Conservation (phyloP, 2,888 invertebrate genomes). For the Sympetrum striolatum region DNA sequence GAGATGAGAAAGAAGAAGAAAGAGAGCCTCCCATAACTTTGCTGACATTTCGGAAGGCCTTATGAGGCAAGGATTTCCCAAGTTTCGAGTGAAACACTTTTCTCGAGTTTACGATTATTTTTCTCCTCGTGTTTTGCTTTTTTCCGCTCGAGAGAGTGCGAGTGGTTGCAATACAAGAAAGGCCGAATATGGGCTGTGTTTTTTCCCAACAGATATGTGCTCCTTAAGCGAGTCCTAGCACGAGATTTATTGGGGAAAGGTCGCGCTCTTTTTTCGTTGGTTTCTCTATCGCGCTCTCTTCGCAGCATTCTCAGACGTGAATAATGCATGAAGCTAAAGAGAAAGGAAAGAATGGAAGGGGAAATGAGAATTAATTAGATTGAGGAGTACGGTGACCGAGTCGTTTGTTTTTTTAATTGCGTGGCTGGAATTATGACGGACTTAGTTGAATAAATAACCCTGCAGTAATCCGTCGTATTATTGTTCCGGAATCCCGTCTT, state of each 20-base stretch:
- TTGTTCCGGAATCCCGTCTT: not conserved
- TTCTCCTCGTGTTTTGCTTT: not conserved
- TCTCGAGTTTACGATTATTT: constrained; percentile 40
- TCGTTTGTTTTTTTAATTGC: not conserved
- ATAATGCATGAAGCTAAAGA: not conserved
- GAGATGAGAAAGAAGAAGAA: not conserved
- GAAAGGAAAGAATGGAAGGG: not conserved
- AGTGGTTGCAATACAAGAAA: not conserved
- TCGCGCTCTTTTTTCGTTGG: not conserved
- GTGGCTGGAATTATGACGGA: not conserved
- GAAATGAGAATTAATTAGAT: not conserved
- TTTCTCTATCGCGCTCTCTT: not conserved
- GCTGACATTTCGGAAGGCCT: constrained; percentile 29
- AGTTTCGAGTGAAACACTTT: constrained; percentile 20
- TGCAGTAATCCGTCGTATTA: not conserved
- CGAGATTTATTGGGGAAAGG: not conserved
- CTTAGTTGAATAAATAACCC: not conserved
- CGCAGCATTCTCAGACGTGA: not conserved
- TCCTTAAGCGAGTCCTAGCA: not conserved
- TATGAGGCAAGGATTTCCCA: constrained; percentile 3
- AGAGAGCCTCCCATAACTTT: constrained; percentile 8
- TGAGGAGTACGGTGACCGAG: not conserved
- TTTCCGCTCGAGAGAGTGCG: not conserved
- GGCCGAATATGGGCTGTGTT: not conserved
- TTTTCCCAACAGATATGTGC: not conserved